Evolutionary conservation across 2,113 vertebrate species (phyloP).

Genomic region (Cercocebus atys): DNA sequence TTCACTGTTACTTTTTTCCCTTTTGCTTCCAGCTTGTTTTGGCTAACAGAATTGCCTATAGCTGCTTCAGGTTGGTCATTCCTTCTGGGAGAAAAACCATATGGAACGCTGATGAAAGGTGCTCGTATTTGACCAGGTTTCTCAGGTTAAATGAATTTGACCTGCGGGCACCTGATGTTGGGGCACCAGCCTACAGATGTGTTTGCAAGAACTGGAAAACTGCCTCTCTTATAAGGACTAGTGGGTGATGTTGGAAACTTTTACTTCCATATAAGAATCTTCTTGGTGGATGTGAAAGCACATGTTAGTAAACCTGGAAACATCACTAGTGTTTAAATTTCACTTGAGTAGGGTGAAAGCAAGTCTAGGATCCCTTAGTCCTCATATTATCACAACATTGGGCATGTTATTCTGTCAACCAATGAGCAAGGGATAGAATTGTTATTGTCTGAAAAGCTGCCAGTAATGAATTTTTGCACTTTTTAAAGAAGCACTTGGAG

Average conservation of each 20-base stretch:
- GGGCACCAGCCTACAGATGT: slow-evolving; percentile 29
- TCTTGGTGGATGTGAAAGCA: neutral
- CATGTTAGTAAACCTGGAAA: slow-evolving; percentile 21
- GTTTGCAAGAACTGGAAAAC: slow-evolving; percentile 44
- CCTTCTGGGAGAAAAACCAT: slow-evolving; percentile 55
- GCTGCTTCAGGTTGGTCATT: slow-evolving; percentile 51
- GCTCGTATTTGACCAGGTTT: slow-evolving; percentile 58
- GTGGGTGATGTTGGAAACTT: neutral
- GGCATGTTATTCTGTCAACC: neutral
- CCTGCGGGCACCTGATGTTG: neutral
- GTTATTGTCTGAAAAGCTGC: slow-evolving; percentile 44
- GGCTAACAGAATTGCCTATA: slow-evolving; percentile 56
- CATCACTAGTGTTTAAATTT: slow-evolving; percentile 22
- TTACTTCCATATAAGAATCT: slow-evolving; percentile 39
- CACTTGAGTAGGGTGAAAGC: neutral
- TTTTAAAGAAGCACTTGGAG: slow-evolving; percentile 43
- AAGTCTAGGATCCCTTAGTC: neutral
- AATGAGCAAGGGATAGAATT: neutral
- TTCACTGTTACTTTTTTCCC: slow-evolving; percentile 51
- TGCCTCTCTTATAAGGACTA: neutral
- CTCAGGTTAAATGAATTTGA: slow-evolving; percentile 30
- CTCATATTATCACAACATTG: neutral
- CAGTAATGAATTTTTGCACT: slow-evolving; percentile 54
- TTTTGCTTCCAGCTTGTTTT: slow-evolving; percentile 62
- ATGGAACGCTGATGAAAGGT: slow-evolving; percentile 55